Base-by-base conservation (phyloP, 2,888 invertebrate species). In the Troides oblongomaculatus region DNA sequence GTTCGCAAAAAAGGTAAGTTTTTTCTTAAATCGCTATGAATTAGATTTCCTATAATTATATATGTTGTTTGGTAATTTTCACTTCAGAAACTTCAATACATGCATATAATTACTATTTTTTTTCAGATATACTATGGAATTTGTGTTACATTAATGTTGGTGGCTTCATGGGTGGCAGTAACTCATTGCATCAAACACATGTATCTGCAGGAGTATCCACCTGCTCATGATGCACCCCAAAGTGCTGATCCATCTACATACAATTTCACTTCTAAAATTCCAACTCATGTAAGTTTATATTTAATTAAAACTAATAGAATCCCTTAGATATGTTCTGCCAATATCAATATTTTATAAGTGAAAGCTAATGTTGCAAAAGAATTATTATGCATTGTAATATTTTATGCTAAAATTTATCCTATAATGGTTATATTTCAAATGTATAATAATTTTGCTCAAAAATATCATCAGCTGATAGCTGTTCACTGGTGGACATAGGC, bases 131-230 rank as follows among this genome's bases (percentile, higher is more conserved):
- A 97, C 84, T 97, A 96, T 84, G 97, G 97, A 66, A 94, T 97
- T 72, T 96, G 97, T 91, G 96, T 98, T 73, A 97, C 96, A 57
- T 94, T 97, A 69, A 94, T 96, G 76, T 95, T 98, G 68, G 97
- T 97, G n/a, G 95, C 95, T 12, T 96, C 97, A 18, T 98, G 98
- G 97, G 98, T 97, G 62, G 97, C 97, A 0, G 96, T 97, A n/a
- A 97, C 98, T 1, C 97, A 98, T 83, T 96, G 97, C 85, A 96
- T 97, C 78, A 97, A 97, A 88, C 96, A 97, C 82, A 94, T 97
- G 83, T 97, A 97, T 82, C 90, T 96, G 79, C 86, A 89, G 84
- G 93, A 86, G 71, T 90, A 92, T 73, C 82, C 87, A 1, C 84
- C 83, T 58, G 78, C 79, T n/a, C 80, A 83, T 72, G 89, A 93